phyloP scores from a whole-genome alignment of 2,888 invertebrate species.

The Nemotelus nigrinus region DNA sequence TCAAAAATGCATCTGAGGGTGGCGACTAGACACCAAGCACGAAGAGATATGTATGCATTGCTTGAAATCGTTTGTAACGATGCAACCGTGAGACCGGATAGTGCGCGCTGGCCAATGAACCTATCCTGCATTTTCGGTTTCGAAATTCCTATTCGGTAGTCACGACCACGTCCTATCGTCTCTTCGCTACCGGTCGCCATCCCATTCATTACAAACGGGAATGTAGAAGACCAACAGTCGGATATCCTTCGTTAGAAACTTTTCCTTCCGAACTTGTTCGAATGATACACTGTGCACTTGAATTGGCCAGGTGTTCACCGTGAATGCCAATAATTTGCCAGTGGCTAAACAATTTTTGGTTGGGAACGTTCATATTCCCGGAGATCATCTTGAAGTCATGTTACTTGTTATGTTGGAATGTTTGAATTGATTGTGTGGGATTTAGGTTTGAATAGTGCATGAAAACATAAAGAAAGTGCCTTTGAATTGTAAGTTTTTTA shows the following conservation, averaged over 20 bases:
- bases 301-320: constrained; percentile 22
- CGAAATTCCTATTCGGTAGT: background rate
- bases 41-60: background rate
- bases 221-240: constrained; percentile 43
- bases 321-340: constrained; percentile 37
- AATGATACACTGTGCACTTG: constrained; percentile 36
- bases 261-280: constrained; percentile 35
- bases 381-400: background rate
- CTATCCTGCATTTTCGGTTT: constrained; percentile 10
- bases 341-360: constrained; percentile 20
- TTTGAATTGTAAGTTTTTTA: no score
- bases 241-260: constrained; percentile 44
- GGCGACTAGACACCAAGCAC: background rate
- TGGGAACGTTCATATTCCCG: background rate
- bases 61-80: constrained; percentile 15
- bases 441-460: no score
- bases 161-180: constrained; percentile 27
- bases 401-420: no score
- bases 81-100: constrained; percentile 3
- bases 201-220: constrained; percentile 23
- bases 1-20: constrained; percentile 25
- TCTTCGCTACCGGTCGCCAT: background rate
- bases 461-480: no score
- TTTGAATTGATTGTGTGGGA: no score
- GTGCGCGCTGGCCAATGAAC: background rate